Conservation (phyloP, 2,888 invertebrate genomes). For the Geotrupes spiniger region DNA sequence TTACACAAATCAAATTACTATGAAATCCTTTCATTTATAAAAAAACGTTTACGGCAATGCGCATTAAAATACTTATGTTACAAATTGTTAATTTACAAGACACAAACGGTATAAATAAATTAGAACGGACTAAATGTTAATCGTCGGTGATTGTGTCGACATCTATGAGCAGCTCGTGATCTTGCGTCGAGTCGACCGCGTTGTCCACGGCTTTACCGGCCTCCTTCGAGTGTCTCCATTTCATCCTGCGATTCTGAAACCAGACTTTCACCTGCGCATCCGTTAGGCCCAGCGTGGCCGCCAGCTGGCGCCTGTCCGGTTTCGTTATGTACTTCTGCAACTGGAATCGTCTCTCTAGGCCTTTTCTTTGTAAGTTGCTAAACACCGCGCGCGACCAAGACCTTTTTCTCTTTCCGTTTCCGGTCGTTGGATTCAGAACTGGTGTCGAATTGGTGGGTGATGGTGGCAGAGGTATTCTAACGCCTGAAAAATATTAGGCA, state of each 20-base stretch:
- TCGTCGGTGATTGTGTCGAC: constrained; percentile 45
- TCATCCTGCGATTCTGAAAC: constrained; percentile 74
- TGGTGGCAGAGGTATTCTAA: constrained; percentile 37
- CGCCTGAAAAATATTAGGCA: constrained; percentile 32
- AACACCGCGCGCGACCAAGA: constrained; percentile 96
- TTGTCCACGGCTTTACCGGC: constrained; percentile 35
- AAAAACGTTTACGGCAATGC: too few species aligned
- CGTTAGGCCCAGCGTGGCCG: constrained; percentile 86
- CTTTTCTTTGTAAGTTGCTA: constrained; percentile 91
- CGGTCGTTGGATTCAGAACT: constrained; percentile 28
- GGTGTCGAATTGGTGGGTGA: constrained; percentile 32
- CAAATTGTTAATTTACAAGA: too few species aligned
- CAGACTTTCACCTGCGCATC: constrained; percentile 95
- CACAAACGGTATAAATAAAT: neutral
- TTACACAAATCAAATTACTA: too few species aligned
- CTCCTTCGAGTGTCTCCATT: constrained; percentile 51
- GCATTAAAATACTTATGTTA: too few species aligned
- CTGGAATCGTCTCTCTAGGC: constrained; percentile 86
- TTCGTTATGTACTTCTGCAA: constrained; percentile 96
- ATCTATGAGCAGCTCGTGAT: constrained; percentile 47
- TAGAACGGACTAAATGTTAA: too few species aligned
- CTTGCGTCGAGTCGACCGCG: constrained; percentile 45
- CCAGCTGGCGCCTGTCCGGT: constrained; percentile 87
- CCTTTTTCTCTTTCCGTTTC: constrained; percentile 69
- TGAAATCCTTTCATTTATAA: too few species aligned